Base-by-base conservation (phyloP, 2,113 vertebrate genomes). In the Nasalis larvatus region DNA sequence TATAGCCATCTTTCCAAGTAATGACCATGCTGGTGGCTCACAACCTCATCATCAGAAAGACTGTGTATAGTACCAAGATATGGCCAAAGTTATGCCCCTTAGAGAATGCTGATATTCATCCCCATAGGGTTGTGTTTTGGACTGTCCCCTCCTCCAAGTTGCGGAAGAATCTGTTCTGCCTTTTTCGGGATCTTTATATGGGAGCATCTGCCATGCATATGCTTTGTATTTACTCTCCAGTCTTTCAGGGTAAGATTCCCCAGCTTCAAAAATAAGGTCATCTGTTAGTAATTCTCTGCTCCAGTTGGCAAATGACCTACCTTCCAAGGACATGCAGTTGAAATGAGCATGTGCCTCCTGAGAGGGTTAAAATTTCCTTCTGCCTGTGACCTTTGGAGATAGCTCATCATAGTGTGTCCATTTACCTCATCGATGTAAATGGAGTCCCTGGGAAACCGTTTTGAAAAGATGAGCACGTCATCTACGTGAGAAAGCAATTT, bases 271-370 rank as follows among this genome's bases (percentile, higher is more conserved):
- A 96, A 52, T 18, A 93, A 89, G 52, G 83, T 96, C 93, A 86
- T 97, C 95, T 97, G 91, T 95, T 96, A 96, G 80, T 96, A 97
- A 97, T 97, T 96, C 97, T 74, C 77, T 84, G 45, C 83, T 95
- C 96, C 95, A 93, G 52, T 49, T 96, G 95, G 71, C 63, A 96
- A 93, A 93, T 97, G 77, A 95, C 83, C 60, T 95, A 95, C n/a
- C 42, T 95, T 95, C 42, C 37, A 95, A 95, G 80, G 76, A 95
- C 69, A 87, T 69, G 84, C 21, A 32, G n/a, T 40, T 89, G 86
- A 97, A 94, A 95, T 97, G 89, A 95, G 54, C 40, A 73, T 90
- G 80, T 91, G 91, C 32, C 74, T 96, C 66, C 83, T 89, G n/a
- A 82, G 68, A 89, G 47, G 32, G 86, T 96, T 88, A 80, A n/a